Evolutionary conservation across 1,140 invertebrate genomes (phyloP).

Genomic region (Odontomachus brunneus): DNA sequence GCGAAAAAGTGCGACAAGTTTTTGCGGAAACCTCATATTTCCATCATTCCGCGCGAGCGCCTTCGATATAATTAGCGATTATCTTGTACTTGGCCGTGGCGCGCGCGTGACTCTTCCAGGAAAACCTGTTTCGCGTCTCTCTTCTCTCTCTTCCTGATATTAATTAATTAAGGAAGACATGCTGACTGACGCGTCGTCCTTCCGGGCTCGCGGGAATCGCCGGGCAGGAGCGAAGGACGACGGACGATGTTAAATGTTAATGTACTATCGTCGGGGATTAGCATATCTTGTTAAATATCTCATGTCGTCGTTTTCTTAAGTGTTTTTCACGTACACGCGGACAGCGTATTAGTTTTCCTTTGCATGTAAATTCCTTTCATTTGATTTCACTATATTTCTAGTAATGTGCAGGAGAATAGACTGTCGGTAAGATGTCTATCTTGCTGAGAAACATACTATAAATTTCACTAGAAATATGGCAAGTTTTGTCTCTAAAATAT

Average conservation of each 20-base stretch:
- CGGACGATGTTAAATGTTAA: background rate
- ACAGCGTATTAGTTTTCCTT: no score
- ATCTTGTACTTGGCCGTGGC: background rate
- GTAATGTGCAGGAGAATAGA: no score
- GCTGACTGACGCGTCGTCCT: background rate
- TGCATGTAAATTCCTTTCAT: no score
- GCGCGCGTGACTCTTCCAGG: background rate
- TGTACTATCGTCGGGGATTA: background rate
- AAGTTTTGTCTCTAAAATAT: no score
- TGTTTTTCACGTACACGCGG: no score
- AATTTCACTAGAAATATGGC: no score
- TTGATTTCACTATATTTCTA: no score
- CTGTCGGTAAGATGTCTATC: no score
- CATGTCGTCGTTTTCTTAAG: no score
- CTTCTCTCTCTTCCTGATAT: background rate
- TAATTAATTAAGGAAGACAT: conserved; percentile 15
- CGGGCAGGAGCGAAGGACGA: no score
- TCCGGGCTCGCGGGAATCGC: background rate
- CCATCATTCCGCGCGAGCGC: conserved; percentile 26
- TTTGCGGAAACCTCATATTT: conserved; percentile 51
- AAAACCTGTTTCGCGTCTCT: background rate
- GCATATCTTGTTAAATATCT: no score
- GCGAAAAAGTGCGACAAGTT: conserved; percentile 38
- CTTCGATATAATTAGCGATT: conserved; percentile 42
- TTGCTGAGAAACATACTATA: no score